A percentile compares a stretch with the other conserved stretches of the same genome.
phyloP scores from a whole-genome alignment of 2,797 vertebrate genomes.

The Mus caroli region DNA sequence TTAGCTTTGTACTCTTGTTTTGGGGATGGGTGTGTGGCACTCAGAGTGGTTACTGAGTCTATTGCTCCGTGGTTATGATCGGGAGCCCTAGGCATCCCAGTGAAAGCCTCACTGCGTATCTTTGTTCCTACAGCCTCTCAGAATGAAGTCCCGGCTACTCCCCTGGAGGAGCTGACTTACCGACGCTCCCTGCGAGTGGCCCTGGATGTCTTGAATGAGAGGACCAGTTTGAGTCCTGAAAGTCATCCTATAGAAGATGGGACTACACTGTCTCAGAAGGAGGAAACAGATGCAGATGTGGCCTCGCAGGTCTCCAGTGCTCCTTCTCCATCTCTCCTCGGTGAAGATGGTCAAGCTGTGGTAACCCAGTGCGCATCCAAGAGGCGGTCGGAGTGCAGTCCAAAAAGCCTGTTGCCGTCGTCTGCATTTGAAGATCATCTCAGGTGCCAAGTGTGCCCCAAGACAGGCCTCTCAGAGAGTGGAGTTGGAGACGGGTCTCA shows the following conservation, averaged over 20 bases:
- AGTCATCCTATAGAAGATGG: background rate
- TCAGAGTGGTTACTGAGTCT: background rate
- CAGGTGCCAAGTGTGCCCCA: rapidly evolving
- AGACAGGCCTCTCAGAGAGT: rapidly evolving
- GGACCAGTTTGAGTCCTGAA: rapidly evolving
- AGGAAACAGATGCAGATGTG: rapidly evolving
- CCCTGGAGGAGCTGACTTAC: conserved; percentile 87
- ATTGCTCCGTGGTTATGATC: background rate
- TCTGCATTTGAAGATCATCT: background rate
- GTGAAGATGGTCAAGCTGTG: background rate
- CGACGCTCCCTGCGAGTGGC: conserved; percentile 86
- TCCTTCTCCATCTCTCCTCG: rapidly evolving
- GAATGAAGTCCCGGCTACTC: rapidly evolving
- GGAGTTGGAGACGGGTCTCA: background rate
- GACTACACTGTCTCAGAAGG: rapidly evolving
- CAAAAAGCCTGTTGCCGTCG: rapidly evolving
- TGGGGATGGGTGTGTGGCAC: background rate
- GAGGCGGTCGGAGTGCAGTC: background rate
- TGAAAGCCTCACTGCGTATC: background rate
- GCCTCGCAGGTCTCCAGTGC: rapidly evolving
- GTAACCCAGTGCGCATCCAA: rapidly evolving
- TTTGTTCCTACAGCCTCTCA: conserved; percentile 63
- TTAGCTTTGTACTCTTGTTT: background rate
- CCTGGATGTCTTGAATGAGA: conserved; percentile 80
- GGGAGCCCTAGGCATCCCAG: too few species aligned